Evolutionary conservation across 1,140 invertebrate genomes (phyloP).

Genomic region (Achatina immaculata): DNA sequence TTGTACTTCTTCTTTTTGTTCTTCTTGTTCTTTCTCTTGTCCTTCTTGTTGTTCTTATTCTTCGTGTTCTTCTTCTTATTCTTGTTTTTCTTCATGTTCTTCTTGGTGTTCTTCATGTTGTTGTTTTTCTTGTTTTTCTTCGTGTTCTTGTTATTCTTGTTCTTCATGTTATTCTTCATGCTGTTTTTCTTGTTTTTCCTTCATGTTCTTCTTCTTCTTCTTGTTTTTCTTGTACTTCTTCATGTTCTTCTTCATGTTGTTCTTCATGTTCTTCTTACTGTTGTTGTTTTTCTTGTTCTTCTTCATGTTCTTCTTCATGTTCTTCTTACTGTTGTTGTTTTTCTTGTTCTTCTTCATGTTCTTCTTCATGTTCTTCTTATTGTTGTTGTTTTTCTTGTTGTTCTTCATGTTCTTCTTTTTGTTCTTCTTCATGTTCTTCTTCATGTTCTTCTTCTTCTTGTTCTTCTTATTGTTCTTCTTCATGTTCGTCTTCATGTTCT

Average conservation of each 20-base stretch:
- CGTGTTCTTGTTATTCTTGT: neutral
- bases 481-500: neutral
- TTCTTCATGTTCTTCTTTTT: neutral
- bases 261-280: neutral
- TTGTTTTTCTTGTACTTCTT: neutral
- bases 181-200: neutral
- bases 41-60: neutral
- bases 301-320: neutral
- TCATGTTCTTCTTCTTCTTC: too few relatives aligned
- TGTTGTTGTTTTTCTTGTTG: neutral
- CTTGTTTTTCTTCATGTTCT: constrained; percentile 19
- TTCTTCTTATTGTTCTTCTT: neutral
- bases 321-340: neutral
- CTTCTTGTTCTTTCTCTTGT: neutral
- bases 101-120: constrained; percentile 16
- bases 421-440: neutral
- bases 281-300: neutral
- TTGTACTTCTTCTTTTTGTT: neutral
- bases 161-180: constrained; percentile 8
- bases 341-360: neutral
- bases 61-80: neutral
- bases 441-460: neutral
- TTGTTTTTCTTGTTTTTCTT: constrained; percentile 17
- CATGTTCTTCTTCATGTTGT: constrained; percentile 13
- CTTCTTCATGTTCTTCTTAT: neutral